Percentiles rank a stretch among this genome's conserved stretches.
Conservation (phyloP, 2,113 vertebrate genomes). For the Spheniscus mendiculus region DNA sequence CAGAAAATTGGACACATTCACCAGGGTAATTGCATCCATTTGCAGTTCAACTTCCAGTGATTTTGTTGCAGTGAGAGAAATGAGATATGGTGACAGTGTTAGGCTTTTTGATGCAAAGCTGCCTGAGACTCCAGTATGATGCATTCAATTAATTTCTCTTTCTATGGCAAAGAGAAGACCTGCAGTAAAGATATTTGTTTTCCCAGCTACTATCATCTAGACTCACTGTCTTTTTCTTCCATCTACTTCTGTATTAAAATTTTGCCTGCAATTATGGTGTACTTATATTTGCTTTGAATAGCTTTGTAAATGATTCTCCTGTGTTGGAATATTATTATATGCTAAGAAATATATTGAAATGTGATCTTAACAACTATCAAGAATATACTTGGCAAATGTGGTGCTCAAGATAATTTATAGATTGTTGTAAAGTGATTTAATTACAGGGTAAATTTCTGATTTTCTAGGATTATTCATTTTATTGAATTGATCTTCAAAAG, state of each 20-base stretch:
- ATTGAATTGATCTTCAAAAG: neutral
- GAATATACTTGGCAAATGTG: neutral
- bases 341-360: neutral
- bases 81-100: neutral
- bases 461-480: neutral
- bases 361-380: neutral
- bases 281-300: neutral
- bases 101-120: neutral
- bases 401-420: neutral
- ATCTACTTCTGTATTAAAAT: neutral
- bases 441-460: neutral
- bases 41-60: slow-evolving; percentile 35
- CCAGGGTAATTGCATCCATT: slow-evolving; percentile 25
- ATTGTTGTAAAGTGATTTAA: neutral
- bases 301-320: neutral
- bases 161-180: neutral
- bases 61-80: slow-evolving; percentile 2
- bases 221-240: neutral
- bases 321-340: neutral
- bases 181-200: neutral
- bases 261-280: neutral
- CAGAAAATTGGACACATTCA: slow-evolving; percentile 36
- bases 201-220: neutral
- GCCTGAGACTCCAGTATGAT: neutral
- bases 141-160: neutral